Evolutionary conservation across 2,888 invertebrate species (phyloP).

Genomic region (Chrysina gloriosa): DNA sequence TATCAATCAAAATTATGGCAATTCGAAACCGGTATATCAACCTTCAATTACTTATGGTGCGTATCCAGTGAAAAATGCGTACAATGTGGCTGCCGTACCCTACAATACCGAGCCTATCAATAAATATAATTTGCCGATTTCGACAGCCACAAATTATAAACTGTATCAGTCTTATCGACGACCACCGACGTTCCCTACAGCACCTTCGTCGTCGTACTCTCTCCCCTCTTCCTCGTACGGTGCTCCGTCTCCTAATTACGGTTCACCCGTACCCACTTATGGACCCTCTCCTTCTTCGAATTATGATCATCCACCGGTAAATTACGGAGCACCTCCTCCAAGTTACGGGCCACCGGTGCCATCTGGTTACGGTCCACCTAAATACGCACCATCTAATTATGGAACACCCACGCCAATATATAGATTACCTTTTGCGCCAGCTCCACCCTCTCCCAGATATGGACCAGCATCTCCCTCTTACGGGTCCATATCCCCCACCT

Average conservation of each 20-base stretch:
- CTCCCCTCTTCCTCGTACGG: conserved; percentile 3
- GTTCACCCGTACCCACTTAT: neutral
- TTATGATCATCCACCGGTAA: neutral
- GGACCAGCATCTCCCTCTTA: conserved; percentile 45
- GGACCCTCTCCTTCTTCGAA: neutral
- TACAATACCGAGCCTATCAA: too few relatives aligned
- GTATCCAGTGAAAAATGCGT: too few relatives aligned
- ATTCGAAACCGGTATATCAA: neutral
- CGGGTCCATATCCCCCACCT: conserved; percentile 47
- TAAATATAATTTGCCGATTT: too few relatives aligned
- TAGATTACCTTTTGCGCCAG: conserved; percentile 35
- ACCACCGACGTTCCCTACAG: too few relatives aligned
- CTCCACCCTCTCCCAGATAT: conserved; percentile 35
- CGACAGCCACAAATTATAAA: too few relatives aligned
- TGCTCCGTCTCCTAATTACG: conserved; percentile 28
- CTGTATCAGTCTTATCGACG: too few relatives aligned
- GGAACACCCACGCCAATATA: conserved; percentile 41
- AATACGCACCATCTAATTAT: conserved; percentile 43
- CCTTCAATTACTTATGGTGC: too few relatives aligned
- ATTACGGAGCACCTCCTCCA: conserved; percentile 48
- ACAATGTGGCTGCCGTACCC: too few relatives aligned
- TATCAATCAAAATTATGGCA: conserved; percentile 8
- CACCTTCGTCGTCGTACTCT: neutral
- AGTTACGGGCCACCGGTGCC: conserved; percentile 26
- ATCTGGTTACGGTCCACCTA: too few relatives aligned